Evolutionary conservation across 2,113 vertebrate genomes (phyloP), one percentile per base, ranked within the genome.

Genomic region (Phalacrocorax carbo): DNA sequence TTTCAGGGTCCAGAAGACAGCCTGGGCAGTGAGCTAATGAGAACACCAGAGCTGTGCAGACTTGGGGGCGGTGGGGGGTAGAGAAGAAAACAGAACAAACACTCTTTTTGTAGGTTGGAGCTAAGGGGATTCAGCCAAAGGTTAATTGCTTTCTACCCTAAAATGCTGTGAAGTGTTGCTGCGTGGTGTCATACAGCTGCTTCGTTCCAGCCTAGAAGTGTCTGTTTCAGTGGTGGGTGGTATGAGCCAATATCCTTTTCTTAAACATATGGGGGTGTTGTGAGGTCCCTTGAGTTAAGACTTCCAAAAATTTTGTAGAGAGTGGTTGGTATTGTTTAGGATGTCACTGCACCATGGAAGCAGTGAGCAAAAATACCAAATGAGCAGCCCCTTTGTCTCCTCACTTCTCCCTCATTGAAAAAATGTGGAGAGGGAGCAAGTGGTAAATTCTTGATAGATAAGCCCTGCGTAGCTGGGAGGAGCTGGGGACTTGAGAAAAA

Each of bases 51-150:
- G 70, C 83, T 30, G 20, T 86, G 87, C 86, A 92, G 94, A 44
- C 78, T 57, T 83, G 66, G 49, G 73, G 85, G 90, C 85, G 84
- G 82, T 84, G 62, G 73, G 17, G 80, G 49, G 27, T 26, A 82
- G 87, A 91, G 94, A 95, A 87, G 94, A 94, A 95, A 97, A 92
- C 85, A 93, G 95, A 97, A 96, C 92, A 96, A 96, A 94, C 81
- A 76, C 78, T 95, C 78, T 86, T 94, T 95, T 90, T 96, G 96
- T 96, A 91, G 91, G 93, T 94, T 49, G 88, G 46, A 92, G 88
- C 91, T 89, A 92, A 93, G 87, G 88, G 91, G 95, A 97, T 97
- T 98, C 96, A 97, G 95, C 97, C 97, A 98, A 97, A 97, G 96
- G 97, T 97, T 97, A 97, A 97, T 97, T 96, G 90, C 93, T 95